Evolutionary conservation across 2,797 vertebrate species (phyloP).

Genomic region (Galagoides demidoff): DNA sequence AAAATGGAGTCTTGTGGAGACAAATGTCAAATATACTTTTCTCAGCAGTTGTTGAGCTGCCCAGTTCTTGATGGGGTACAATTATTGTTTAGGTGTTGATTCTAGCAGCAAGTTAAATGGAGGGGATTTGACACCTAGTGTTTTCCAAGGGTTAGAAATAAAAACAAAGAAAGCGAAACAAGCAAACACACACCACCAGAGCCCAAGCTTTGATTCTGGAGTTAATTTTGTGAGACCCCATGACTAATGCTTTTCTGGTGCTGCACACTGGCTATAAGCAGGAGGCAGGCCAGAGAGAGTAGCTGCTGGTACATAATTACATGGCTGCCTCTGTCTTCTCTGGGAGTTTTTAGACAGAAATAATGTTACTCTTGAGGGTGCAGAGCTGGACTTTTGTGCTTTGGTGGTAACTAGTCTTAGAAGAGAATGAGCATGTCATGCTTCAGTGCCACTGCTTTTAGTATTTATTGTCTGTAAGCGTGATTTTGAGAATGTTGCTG

Average conservation of each 20-base stretch:
- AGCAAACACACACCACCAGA: background rate
- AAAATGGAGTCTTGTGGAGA: conserved; percentile 51
- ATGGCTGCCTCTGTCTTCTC: conserved; percentile 34
- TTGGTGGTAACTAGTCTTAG: conserved; percentile 57
- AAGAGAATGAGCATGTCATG: conserved; percentile 65
- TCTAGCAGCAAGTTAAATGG: conserved; percentile 31
- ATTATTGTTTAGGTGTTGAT: conserved; percentile 71
- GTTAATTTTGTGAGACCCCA: conserved; percentile 35
- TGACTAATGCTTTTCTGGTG: conserved; percentile 28
- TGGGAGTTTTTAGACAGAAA: conserved; percentile 69
- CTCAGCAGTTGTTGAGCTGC: conserved; percentile 51
- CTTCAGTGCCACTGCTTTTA: conserved; percentile 67
- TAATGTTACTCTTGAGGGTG: conserved; percentile 60
- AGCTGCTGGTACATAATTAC: conserved; percentile 51
- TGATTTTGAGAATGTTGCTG: conserved; percentile 66
- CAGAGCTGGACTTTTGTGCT: conserved; percentile 60
- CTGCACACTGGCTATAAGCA: background rate
- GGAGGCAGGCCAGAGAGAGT: background rate
- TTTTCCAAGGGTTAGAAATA: conserved; percentile 59
- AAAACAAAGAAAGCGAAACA: conserved; percentile 59
- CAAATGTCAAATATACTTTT: conserved; percentile 74
- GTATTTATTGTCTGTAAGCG: conserved; percentile 73
- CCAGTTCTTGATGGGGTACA: conserved; percentile 58
- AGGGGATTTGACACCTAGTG: conserved; percentile 50
- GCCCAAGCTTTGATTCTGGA: conserved; percentile 41